Evolutionary conservation across 2,888 invertebrate species (phyloP).

Genomic region (Drosophila anomalata): DNA sequence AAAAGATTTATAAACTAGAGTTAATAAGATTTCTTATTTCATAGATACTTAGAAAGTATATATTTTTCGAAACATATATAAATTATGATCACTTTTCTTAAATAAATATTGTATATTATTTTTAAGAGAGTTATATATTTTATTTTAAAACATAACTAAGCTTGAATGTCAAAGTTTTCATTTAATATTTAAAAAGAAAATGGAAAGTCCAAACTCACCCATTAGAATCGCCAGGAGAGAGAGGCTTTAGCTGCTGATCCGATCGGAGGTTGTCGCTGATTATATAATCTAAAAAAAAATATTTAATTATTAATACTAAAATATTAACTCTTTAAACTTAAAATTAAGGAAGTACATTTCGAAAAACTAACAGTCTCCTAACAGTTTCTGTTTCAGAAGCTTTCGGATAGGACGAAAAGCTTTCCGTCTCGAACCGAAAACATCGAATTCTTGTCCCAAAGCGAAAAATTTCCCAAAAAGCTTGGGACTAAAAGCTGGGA

Average conservation of each 20-base stretch:
- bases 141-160: too few relatives aligned
- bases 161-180: not conserved
- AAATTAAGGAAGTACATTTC: not conserved
- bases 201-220: conserved; percentile 83
- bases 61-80: too few relatives aligned
- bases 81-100: too few relatives aligned
- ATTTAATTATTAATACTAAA: not conserved
- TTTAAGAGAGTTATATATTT: too few relatives aligned
- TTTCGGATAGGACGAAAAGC: conserved; percentile 15
- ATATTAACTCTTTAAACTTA: not conserved
- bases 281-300: conserved; percentile 85
- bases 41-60: too few relatives aligned
- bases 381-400: not conserved
- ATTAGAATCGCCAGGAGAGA: conserved; percentile 83
- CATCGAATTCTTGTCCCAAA: conserved; percentile 8
- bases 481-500: conserved; percentile 20
- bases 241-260: conserved; percentile 84
- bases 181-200: not conserved
- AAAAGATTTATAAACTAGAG: not conserved
- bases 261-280: conserved; percentile 85
- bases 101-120: too few relatives aligned
- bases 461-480: conserved; percentile 7
- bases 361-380: not conserved
- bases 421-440: conserved; percentile 14
- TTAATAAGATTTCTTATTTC: too few relatives aligned